These are phyloP conservation scores for Notarius quadriscutis DNA, from an alignment of 2,113 vertebrate species.

Conservation along the genomic window DNA sequence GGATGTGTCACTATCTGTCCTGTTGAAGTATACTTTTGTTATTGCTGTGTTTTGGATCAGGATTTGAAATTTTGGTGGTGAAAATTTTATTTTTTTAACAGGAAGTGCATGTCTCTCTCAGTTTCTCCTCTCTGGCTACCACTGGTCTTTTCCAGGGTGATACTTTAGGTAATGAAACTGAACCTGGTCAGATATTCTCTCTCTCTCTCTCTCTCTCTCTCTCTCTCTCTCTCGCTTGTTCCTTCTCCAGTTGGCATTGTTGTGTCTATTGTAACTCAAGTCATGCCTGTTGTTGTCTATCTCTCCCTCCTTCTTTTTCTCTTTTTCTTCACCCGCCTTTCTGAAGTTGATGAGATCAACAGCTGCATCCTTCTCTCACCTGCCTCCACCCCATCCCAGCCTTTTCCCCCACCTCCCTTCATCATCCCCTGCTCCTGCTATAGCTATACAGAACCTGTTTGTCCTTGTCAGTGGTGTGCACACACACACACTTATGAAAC, in stretches of 20 bases:
- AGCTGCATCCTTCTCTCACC: slow-evolving; percentile 57
- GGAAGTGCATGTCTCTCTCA: not conserved
- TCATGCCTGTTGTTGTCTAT: slow-evolving; percentile 21
- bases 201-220: not conserved
- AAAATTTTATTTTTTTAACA: not conserved
- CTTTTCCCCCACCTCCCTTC: slow-evolving; percentile 36
- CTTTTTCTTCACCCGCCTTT: slow-evolving; percentile 29
- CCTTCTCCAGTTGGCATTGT: slow-evolving; percentile 34
- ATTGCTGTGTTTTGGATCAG: not conserved
- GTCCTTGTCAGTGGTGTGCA: slow-evolving; percentile 56
- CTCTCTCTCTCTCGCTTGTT: slow-evolving; percentile 28
- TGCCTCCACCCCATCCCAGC: not conserved
- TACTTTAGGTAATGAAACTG: not conserved
- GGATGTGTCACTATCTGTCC: not conserved
- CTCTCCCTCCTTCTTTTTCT: not conserved
- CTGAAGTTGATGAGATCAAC: slow-evolving; percentile 55
- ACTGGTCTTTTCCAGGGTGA: not conserved
- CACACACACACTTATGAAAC: slow-evolving; percentile 6
- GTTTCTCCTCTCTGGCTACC: not conserved
- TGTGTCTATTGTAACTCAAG: not conserved
- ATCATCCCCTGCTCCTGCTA: slow-evolving; percentile 16
- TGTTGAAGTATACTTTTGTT: not conserved
- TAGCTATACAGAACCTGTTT: slow-evolving; percentile 57
- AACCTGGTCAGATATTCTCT: not conserved
- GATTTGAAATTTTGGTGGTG: not conserved